Percentiles rank a stretch among this genome's conserved stretches.
phyloP scores from a whole-genome alignment of 2,113 vertebrate species.

The Bubo bubo region DNA sequence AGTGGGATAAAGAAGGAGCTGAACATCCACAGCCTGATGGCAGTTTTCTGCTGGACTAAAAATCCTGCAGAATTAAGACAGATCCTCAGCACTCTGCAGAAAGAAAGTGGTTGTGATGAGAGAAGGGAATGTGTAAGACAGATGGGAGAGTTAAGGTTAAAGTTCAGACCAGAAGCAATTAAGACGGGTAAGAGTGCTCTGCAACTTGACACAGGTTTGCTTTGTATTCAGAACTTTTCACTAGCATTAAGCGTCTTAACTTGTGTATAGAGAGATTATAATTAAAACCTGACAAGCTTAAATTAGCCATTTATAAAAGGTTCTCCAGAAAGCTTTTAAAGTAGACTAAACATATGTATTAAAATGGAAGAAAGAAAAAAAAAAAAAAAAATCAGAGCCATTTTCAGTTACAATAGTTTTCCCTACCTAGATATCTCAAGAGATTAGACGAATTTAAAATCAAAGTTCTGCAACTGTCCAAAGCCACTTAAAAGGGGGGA shows the following conservation, averaged over 20 bases:
- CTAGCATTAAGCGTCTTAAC: constrained; percentile 72
- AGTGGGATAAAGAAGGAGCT: background rate
- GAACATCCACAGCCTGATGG: background rate
- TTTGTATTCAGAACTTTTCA: constrained; percentile 72
- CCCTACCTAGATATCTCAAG: constrained; percentile 43
- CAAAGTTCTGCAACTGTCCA: constrained; percentile 62
- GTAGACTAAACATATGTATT: constrained; percentile 68
- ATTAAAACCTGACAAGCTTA: constrained; percentile 75
- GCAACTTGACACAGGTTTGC: constrained; percentile 72
- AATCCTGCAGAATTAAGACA: constrained; percentile 10
- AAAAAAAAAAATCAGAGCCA: background rate
- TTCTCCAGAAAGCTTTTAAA: constrained; percentile 72
- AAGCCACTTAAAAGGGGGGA: constrained; percentile 34
- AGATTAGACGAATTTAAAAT: constrained; percentile 66
- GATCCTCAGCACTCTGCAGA: background rate
- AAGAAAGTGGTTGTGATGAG: constrained; percentile 38
- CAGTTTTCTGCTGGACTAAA: background rate
- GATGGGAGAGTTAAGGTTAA: constrained; percentile 64
- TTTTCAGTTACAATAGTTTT: constrained; percentile 52
- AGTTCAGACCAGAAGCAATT: constrained; percentile 72
- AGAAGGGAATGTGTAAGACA: constrained; percentile 60
- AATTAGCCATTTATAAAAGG: constrained; percentile 71
- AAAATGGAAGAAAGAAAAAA: constrained; percentile 30
- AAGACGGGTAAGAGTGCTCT: constrained; percentile 61
- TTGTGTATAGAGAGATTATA: constrained; percentile 69